Base-by-base conservation (phyloP, 2,113 vertebrate genomes). In the Hepsetus odoe region DNA sequence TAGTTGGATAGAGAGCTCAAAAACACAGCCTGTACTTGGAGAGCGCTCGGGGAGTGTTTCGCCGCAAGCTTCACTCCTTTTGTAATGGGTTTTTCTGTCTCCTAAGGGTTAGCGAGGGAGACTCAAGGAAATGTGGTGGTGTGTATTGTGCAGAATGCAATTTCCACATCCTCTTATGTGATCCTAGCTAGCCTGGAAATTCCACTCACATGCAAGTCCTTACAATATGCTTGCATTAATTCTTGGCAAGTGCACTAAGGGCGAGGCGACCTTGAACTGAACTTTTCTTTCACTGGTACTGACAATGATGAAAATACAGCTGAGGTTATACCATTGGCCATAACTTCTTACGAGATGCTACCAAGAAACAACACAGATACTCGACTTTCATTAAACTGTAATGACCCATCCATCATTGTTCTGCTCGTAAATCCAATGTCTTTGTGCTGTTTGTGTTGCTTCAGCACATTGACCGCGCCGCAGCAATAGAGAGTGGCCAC, bases 1-100 rank as follows among this genome's bases (percentile, higher is more conserved):
- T 84, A 84, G 84, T 80, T 66, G 82, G 84, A 88, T 84, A 88
- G 83, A 80, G 83, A 91, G 85, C 86, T 87, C 85, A 87, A 86
- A 82, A 79, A 66, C 46, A 74, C 72, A 58, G 67, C 28, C 87
- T 71, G 59, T 70, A 77, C 80, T 89, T 88, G 77, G 85, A 70
- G 86, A 91, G 90, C 88, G 87, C 80, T 89, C 88, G 78, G 85
- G 74, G 86, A 91, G 90, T 89, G 87, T 85, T 87, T 70, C 55
- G 85, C 83, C 76, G 86, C 86, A 89, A 88, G 84, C 82, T 77
- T 89, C 82, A 81, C 83, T 87, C 72, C 82, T 82, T 55, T 88
- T 89, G 86, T 90, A 91, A 91, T 91, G 87, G 85, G 86, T 85
- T 92, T 90, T 90, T 88, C 74, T 87, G 83, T 88, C 86, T 83